Percentiles rank a stretch among this genome's conserved stretches.
Conservation (phyloP, 1,140 invertebrate genomes). For the Ctenoplectra terminalis region DNA sequence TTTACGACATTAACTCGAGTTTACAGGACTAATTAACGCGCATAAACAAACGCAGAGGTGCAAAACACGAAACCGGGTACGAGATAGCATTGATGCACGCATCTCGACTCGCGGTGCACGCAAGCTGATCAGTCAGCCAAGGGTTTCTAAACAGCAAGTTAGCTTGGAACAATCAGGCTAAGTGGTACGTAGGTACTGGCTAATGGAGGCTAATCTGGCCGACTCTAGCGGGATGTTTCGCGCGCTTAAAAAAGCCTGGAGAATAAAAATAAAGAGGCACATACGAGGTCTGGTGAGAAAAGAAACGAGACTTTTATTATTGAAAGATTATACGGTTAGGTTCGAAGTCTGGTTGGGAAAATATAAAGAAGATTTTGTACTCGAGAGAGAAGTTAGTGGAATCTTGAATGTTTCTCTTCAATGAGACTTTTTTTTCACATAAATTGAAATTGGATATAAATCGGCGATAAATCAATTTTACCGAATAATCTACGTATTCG, state of each 20-base stretch:
- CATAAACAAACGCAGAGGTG: conserved; percentile 39
- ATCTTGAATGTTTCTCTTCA: no score
- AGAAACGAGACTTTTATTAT: background rate
- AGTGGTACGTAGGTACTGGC: conserved; percentile 71
- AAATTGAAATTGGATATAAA: no score
- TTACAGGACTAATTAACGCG: conserved; percentile 10
- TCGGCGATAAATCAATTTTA: no score
- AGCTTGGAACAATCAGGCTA: conserved; percentile 72
- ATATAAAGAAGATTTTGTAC: background rate
- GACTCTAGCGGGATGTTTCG: conserved; percentile 68
- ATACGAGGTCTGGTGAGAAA: no score
- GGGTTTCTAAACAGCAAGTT: conserved; percentile 56
- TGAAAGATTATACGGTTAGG: background rate
- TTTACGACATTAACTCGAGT: background rate
- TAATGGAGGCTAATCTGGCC: conserved; percentile 75
- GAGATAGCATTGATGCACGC: background rate
- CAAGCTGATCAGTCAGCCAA: conserved; percentile 40
- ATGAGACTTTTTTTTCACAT: no score
- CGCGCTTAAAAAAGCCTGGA: conserved; percentile 47
- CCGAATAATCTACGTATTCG: no score
- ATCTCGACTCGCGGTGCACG: conserved; percentile 38
- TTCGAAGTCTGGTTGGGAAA: background rate
- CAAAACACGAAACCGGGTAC: conserved; percentile 10
- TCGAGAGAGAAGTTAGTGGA: no score
- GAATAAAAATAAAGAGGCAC: background rate